Conservation (phyloP, 2,888 invertebrate genomes). For the Sarcophaga subvicina region DNA sequence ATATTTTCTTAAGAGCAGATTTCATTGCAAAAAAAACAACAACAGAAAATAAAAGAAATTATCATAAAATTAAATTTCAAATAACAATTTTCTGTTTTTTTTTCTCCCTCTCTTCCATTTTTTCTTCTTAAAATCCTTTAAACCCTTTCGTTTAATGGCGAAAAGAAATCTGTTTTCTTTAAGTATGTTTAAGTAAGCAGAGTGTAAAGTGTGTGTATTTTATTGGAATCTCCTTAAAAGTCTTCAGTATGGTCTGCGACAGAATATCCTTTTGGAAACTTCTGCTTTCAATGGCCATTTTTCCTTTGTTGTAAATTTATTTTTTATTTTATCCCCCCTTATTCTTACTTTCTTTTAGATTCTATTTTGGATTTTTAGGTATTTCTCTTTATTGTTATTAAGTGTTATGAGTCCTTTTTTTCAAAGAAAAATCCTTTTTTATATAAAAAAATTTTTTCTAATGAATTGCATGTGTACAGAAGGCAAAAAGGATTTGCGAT, state of each 20-base stretch:
- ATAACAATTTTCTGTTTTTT: constrained; percentile 26
- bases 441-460: background rate
- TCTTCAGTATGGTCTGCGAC: constrained; percentile 31
- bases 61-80: constrained; percentile 50
- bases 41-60: background rate
- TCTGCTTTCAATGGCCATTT: constrained; percentile 41
- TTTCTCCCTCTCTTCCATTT: background rate
- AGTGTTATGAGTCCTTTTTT: constrained; percentile 39
- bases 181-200: background rate
- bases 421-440: constrained; percentile 20
- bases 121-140: background rate
- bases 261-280: constrained; percentile 46
- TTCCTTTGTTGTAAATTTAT: background rate
- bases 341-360: background rate
- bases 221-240: background rate
- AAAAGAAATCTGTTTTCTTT: constrained; percentile 24
- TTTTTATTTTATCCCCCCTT: constrained; percentile 7
- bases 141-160: background rate
- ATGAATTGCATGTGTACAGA: background rate
- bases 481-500: background rate
- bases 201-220: background rate
- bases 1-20: constrained; percentile 25
- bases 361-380: constrained; percentile 1
- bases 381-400: constrained; percentile 25
- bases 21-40: background rate